These are phyloP conservation scores for Drosophila neonasuta DNA, from an alignment of 2,888 invertebrate genomes.

Conservation along the genomic window DNA sequence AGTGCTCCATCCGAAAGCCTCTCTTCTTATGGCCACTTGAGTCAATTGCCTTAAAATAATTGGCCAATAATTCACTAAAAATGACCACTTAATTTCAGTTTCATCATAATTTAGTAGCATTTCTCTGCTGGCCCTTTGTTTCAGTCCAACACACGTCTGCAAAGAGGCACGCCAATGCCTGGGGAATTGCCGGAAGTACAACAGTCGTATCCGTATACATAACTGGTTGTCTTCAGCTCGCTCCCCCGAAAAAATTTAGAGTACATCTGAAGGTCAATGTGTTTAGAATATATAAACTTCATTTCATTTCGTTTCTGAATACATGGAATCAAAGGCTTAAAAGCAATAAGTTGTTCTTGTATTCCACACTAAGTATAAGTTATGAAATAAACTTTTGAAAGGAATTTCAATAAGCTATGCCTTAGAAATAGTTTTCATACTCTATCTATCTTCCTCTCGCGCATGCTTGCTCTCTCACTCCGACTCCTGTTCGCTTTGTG, in stretches of 20 bases:
- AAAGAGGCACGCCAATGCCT: constrained; percentile 56
- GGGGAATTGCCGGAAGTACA: constrained; percentile 66
- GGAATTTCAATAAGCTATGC: neutral
- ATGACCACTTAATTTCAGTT: constrained; percentile 70
- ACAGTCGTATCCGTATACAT: constrained; percentile 27
- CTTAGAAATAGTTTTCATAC: constrained; percentile 3
- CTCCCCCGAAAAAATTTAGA: constrained; percentile 30
- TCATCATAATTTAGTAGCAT: constrained; percentile 63
- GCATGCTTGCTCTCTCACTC: neutral
- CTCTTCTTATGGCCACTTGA: constrained; percentile 57
- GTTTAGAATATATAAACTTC: neutral
- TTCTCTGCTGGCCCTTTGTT: constrained; percentile 2
- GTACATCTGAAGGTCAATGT: constrained; percentile 59
- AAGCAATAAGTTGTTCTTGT: neutral
- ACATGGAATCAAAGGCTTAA: constrained; percentile 1
- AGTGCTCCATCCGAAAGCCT: constrained; percentile 14
- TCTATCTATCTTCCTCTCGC: neutral
- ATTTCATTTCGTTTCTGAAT: neutral
- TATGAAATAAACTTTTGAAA: neutral
- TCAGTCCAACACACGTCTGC: constrained; percentile 6
- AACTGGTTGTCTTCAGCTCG: constrained; percentile 34
- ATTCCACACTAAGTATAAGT: neutral
- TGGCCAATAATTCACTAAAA: constrained; percentile 76
- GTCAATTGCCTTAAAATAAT: constrained; percentile 76
- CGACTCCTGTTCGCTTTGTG: neutral